phyloP scores from a whole-genome alignment of 37 sponge, comb jelly and placozoan species.

The Petrosia ficiformis region DNA sequence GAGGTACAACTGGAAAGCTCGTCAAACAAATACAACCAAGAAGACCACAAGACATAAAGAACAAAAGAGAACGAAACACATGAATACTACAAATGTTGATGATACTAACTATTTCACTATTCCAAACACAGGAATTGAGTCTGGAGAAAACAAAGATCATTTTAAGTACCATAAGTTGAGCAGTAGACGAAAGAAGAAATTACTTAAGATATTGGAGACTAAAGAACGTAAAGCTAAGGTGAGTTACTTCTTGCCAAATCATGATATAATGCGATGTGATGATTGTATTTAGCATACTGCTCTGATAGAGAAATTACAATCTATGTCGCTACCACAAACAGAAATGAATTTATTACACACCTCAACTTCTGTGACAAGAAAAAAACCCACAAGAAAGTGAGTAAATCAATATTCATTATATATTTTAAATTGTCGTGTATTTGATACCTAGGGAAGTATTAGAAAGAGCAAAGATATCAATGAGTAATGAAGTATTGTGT shows the following conservation, averaged over 20 bases:
- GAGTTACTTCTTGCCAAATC: slow-evolving; percentile 7
- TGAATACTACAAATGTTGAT: no score
- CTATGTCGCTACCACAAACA: slow-evolving; percentile 30
- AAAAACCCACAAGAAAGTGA: slow-evolving; percentile 15
- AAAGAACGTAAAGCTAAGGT: slow-evolving; percentile 77
- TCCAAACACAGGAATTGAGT: no score
- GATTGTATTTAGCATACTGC: slow-evolving; percentile 9
- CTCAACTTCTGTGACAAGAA: slow-evolving; percentile 9
- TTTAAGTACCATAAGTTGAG: slow-evolving; percentile 56
- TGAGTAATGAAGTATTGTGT: not conserved
- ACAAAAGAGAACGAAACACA: no score
- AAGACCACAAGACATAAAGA: no score
- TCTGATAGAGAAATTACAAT: slow-evolving; percentile 11
- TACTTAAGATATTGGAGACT: slow-evolving; percentile 60
- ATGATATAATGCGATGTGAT: not conserved
- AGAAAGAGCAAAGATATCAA: not conserved
- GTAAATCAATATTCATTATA: not conserved
- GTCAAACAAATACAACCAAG: no score
- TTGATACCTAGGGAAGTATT: not conserved
- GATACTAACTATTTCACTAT: no score
- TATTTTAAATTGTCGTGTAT: not conserved
- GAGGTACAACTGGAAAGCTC: slow-evolving; percentile 73
- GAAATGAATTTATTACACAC: slow-evolving; percentile 27
- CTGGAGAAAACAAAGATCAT: no score
- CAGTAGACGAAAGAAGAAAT: slow-evolving; percentile 51